These are phyloP conservation scores for Caerostris darwini DNA, from an alignment of 1,140 invertebrate genomes.

Conservation along the genomic window DNA sequence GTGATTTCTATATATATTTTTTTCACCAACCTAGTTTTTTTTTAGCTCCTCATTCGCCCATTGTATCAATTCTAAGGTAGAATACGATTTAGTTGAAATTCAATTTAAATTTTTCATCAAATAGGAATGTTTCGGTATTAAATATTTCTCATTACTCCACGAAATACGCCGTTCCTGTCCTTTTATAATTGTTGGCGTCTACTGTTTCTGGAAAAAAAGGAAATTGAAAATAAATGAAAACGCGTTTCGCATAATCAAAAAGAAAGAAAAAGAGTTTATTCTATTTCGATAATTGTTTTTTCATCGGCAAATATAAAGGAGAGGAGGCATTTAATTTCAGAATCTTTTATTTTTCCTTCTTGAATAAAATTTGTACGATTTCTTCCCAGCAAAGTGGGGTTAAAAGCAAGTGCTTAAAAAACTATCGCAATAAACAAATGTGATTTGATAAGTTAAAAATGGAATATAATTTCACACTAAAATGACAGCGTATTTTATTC, in stretches of 20 bases:
- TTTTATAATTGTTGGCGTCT: not conserved
- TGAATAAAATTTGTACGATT: not conserved
- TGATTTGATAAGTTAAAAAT: too few species aligned
- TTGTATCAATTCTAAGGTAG: not conserved
- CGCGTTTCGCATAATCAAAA: not conserved
- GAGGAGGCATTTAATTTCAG: not conserved
- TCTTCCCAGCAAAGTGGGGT: not conserved
- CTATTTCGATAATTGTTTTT: constrained; percentile 21
- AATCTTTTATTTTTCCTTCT: not conserved
- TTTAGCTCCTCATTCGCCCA: not conserved
- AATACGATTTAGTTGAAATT: constrained; percentile 7
- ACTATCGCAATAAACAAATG: too few species aligned
- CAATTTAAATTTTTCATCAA: constrained; percentile 28
- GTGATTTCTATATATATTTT: not conserved
- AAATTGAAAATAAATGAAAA: constrained; percentile 36
- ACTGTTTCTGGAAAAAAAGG: not conserved
- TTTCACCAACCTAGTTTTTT: not conserved
- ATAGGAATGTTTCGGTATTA: not conserved
- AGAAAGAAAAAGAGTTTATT: not conserved
- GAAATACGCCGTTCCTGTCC: not conserved
- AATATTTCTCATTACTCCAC: constrained; percentile 7
- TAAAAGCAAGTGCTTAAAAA: not conserved
- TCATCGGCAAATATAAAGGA: too few species aligned
- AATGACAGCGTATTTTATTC: too few species aligned
- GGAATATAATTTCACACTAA: too few species aligned